phyloP scores from a whole-genome alignment of 2,113 vertebrate genomes.

The Calypte anna region DNA sequence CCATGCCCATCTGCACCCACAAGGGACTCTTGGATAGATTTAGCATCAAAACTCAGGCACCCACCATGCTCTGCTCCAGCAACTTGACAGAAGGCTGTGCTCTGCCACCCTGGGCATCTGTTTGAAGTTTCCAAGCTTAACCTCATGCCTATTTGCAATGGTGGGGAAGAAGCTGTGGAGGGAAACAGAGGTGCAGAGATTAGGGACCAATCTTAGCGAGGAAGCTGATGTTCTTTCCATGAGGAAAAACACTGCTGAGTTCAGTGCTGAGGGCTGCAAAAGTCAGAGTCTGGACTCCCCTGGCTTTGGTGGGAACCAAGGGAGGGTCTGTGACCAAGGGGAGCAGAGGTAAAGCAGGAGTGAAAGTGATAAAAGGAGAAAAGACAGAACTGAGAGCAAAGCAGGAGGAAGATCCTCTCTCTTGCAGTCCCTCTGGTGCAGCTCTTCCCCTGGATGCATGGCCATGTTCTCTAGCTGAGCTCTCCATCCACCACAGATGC shows the following conservation, averaged over 20 bases:
- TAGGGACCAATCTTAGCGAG: not conserved
- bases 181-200: not conserved
- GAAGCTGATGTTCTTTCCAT: not conserved
- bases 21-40: fast-evolving
- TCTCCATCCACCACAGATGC: fast-evolving
- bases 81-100: not conserved
- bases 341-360: not conserved
- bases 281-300: not conserved
- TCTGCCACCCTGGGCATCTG: not conserved
- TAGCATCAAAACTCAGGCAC: not conserved
- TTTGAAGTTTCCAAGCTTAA: not conserved
- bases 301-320: not conserved
- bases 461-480: not conserved
- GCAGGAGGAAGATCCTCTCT: not conserved
- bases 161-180: not conserved
- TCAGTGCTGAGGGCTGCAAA: not conserved
- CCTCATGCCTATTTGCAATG: not conserved
- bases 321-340: not conserved
- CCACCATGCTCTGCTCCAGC: not conserved
- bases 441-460: not conserved
- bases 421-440: not conserved
- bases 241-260: not conserved
- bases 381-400: not conserved
- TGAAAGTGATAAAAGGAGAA: not conserved
- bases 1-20: fast-evolving